Base-by-base conservation (phyloP, 2,888 invertebrate genomes). In the Lepidocyrtinus sp. region DNA sequence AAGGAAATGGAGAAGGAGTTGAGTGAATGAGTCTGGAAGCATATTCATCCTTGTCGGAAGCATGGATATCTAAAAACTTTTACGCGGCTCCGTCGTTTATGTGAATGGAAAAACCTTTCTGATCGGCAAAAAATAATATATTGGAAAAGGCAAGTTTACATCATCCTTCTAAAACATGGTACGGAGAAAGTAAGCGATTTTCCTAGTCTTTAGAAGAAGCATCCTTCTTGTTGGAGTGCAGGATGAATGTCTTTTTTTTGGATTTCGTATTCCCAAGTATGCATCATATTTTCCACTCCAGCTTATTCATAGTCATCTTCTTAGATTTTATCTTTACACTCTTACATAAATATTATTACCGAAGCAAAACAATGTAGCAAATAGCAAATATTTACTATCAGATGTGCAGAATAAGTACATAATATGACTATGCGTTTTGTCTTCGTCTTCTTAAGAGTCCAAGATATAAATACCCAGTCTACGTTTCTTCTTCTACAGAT, bases 21-120 rank as follows among this genome's bases (percentile, higher is more conserved):
- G 74, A 79, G 70, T 74, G 79, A 74, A 80, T 75, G 71, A 75
- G 75, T 81, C 65, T 45, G 67, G 65, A 62, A 22, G 45, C 45
- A 74, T 36, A 74, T 74, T 71, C 75, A 71, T 67, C 80, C 71
- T 59, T 75, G 75, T 75, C 71, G 75, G 80, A 81, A 75, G 73
- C 68, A 73, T 27, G 50, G 36, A 69, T 73, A 72, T 22, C 61
- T 45, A 36, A 15, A n/a, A n/a, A n/a, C n/a, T n/a, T n/a, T n/a
- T n/a, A n/a, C n/a, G n/a, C n/a, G n/a, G n/a, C n/a, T n/a, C n/a
- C n/a, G n/a, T n/a, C n/a, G n/a, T n/a, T n/a, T n/a, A n/a, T n/a
- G n/a, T n/a, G n/a, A n/a, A n/a, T n/a, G n/a, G n/a, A n/a, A n/a
- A n/a, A n/a, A n/a, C n/a, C n/a, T 12, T 50, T 50, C 50, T 50